Percentiles rank a stretch among this genome's conserved stretches.
Conservation (phyloP, 2,113 vertebrate species). For the Corythornis madagascariensis region DNA sequence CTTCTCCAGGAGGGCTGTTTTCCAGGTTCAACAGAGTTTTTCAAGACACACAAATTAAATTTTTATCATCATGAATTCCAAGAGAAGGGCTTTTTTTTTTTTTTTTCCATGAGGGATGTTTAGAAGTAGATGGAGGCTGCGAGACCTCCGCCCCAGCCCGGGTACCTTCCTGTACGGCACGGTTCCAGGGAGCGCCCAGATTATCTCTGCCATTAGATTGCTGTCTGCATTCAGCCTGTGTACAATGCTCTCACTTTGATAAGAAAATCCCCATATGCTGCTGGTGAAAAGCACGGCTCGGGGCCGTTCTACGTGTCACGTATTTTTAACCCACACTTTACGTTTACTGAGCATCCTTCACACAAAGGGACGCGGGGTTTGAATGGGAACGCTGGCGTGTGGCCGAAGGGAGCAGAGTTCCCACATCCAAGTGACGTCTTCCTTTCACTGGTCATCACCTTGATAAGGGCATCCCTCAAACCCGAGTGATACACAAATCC, state of each 20-base stretch:
- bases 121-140: neutral
- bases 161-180: neutral
- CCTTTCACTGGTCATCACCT: neutral
- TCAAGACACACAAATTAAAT: neutral
- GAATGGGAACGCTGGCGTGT: neutral
- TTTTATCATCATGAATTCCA: conserved; percentile 6
- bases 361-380: neutral
- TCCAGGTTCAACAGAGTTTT: conserved; percentile 32
- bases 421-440: no score
- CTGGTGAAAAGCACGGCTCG: neutral
- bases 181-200: neutral
- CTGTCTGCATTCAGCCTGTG: neutral
- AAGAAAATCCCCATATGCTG: neutral
- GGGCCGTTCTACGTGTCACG: neutral
- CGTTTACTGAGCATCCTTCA: neutral
- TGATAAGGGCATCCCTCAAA: accelerated
- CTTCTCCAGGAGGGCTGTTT: conserved; percentile 11
- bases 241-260: neutral
- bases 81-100: neutral
- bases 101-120: neutral
- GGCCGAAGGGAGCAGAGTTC: neutral
- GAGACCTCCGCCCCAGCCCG: neutral
- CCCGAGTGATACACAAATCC: neutral
- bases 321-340: neutral
- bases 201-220: neutral